phyloP scores from a whole-genome alignment of 2,888 invertebrate species.

The Tribolium freemani region DNA sequence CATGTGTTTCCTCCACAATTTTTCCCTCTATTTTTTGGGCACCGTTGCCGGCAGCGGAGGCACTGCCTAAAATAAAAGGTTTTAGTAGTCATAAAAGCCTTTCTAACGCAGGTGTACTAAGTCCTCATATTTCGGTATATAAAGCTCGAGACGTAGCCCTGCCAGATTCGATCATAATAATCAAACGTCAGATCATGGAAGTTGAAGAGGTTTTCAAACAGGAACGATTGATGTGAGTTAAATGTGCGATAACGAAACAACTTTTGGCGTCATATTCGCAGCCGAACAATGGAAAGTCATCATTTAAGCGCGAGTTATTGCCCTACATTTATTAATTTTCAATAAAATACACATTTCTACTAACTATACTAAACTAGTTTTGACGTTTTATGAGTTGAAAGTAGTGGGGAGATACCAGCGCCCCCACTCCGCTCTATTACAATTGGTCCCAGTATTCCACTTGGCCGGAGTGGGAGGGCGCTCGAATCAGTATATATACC shows the following conservation, averaged over 20 bases:
- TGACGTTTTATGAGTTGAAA: too few relatives aligned
- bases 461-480: too few relatives aligned
- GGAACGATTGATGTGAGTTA: constrained; percentile 1
- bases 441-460: not conserved
- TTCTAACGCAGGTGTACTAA: constrained; percentile 11
- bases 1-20: too few relatives aligned
- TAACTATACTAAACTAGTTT: too few relatives aligned
- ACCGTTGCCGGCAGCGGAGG: too few relatives aligned
- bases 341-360: too few relatives aligned
- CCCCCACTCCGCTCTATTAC: not conserved
- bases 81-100: constrained; percentile 21
- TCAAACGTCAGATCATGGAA: constrained; percentile 1
- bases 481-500: not conserved
- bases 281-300: too few relatives aligned
- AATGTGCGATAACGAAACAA: not conserved
- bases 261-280: not conserved
- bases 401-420: too few relatives aligned
- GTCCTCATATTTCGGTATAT: constrained; percentile 23
- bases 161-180: constrained; percentile 22
- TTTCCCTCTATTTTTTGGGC: too few relatives aligned
- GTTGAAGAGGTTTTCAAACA: not conserved
- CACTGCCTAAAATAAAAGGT: too few relatives aligned
- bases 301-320: too few relatives aligned
- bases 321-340: too few relatives aligned
- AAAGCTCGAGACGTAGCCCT: not conserved